Evolutionary conservation across 2,888 invertebrate genomes (phyloP).

Genomic region (Tinea trinotella): DNA sequence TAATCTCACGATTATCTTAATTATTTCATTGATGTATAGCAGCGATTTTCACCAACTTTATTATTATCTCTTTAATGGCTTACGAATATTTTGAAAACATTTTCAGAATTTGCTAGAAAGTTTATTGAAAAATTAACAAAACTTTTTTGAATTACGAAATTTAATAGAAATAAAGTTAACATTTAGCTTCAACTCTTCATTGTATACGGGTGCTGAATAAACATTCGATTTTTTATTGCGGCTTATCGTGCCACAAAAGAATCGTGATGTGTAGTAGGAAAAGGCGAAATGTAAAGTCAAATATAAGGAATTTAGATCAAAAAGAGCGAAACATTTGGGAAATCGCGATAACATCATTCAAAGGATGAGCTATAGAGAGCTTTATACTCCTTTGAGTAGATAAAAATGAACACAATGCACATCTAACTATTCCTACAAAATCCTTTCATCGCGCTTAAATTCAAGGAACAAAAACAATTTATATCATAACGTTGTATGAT

Average conservation of each 20-base stretch:
- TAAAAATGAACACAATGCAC: slow-evolving; percentile 42
- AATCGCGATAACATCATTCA: slow-evolving; percentile 64
- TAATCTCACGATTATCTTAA: slow-evolving; percentile 60
- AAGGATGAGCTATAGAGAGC: slow-evolving; percentile 58
- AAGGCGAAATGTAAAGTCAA: slow-evolving; percentile 50
- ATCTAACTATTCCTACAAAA: neutral
- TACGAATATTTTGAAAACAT: neutral
- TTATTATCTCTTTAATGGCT: slow-evolving; percentile 11
- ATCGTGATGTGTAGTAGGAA: slow-evolving; percentile 51
- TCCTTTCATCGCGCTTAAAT: neutral
- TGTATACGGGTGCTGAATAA: slow-evolving; percentile 30
- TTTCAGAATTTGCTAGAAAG: neutral
- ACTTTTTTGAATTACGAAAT: neutral
- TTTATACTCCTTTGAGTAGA: slow-evolving; percentile 57
- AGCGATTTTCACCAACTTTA: slow-evolving; percentile 8
- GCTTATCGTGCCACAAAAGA: slow-evolving; percentile 53
- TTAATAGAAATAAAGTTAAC: neutral
- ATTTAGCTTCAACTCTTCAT: neutral
- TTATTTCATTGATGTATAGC: slow-evolving; percentile 48
- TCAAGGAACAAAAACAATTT: no score
- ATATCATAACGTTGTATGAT: neutral
- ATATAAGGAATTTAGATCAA: slow-evolving; percentile 63
- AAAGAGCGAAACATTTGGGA: slow-evolving; percentile 62
- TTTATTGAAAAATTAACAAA: neutral
- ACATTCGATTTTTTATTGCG: slow-evolving; percentile 44